Evolutionary conservation across 2,797 vertebrate species (phyloP).

Genomic region (Rhodeus uyekii): DNA sequence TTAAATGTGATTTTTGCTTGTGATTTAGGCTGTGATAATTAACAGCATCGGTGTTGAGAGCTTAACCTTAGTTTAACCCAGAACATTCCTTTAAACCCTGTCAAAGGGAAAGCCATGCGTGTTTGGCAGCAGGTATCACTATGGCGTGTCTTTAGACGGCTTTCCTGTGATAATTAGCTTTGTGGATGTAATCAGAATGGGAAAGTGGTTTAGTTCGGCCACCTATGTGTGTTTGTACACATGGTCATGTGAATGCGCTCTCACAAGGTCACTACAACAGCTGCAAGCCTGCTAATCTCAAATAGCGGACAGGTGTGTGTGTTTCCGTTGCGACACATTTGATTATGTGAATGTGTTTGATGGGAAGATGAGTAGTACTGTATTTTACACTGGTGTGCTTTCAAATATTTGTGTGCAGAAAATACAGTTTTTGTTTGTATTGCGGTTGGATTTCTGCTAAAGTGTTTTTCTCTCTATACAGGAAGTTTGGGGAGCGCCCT

Average conservation of each 20-base stretch:
- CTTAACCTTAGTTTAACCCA: not conserved
- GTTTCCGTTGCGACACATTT: slow-evolving; percentile 21
- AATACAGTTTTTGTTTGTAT: slow-evolving; percentile 41
- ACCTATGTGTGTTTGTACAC: slow-evolving; percentile 57
- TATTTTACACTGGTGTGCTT: slow-evolving; percentile 7
- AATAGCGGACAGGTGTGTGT: slow-evolving; percentile 25
- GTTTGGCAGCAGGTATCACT: slow-evolving; percentile 1
- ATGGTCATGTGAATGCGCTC: slow-evolving; percentile 22
- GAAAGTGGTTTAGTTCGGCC: slow-evolving; percentile 41
- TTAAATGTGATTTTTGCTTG: not conserved
- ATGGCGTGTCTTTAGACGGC: not conserved
- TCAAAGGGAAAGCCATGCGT: not conserved
- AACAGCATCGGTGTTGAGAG: slow-evolving; percentile 9
- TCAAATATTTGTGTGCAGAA: slow-evolving; percentile 24
- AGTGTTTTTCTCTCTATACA: slow-evolving; percentile 68
- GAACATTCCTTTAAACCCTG: slow-evolving; percentile 10
- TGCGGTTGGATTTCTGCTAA: slow-evolving; percentile 56
- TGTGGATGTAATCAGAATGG: slow-evolving; percentile 40
- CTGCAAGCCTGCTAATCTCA: slow-evolving; percentile 26
- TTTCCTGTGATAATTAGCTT: slow-evolving; percentile 38
- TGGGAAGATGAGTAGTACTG: slow-evolving; percentile 7
- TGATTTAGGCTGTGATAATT: not conserved
- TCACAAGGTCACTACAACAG: slow-evolving; percentile 59
- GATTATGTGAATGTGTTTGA: slow-evolving; percentile 36
- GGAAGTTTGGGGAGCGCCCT: slow-evolving; percentile 99